Conservation (phyloP, 2,113 vertebrate species). For the Sinocyclocheilus anophthalmus region DNA sequence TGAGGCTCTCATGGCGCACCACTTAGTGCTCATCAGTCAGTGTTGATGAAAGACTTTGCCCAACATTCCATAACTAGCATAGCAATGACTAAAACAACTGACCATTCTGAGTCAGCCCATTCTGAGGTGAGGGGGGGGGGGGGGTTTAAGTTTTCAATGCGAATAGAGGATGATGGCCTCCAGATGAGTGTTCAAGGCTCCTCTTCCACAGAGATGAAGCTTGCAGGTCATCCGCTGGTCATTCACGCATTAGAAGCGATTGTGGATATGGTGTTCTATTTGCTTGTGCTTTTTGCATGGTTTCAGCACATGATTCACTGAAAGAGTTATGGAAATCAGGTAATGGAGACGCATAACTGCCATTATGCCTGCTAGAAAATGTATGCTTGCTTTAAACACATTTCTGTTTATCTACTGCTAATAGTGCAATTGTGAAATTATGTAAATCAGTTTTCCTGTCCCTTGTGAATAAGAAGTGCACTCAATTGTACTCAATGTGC, state of each 20-base stretch:
- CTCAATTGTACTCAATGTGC: background rate
- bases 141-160: constrained; percentile 50
- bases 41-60: constrained; percentile 59
- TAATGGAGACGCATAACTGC: background rate
- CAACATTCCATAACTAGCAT: constrained; percentile 45
- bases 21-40: constrained; percentile 56
- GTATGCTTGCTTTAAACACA: background rate
- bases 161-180: constrained; percentile 41
- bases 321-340: constrained; percentile 7
- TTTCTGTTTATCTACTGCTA: background rate
- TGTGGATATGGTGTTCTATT: background rate
- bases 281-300: background rate
- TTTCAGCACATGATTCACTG: background rate
- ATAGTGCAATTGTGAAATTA: background rate
- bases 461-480: background rate
- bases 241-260: constrained; percentile 39
- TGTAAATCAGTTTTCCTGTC: background rate
- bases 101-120: constrained; percentile 51
- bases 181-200: constrained; percentile 47
- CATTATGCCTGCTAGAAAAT: background rate
- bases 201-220: constrained; percentile 14
- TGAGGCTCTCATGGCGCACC: constrained; percentile 45
- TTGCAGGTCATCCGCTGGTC: constrained; percentile 42
- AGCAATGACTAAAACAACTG: constrained; percentile 62
- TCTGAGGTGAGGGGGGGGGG: constrained; percentile 51